Base-by-base conservation (phyloP, 2,888 invertebrate genomes). In the Leptopterna dolabrata region DNA sequence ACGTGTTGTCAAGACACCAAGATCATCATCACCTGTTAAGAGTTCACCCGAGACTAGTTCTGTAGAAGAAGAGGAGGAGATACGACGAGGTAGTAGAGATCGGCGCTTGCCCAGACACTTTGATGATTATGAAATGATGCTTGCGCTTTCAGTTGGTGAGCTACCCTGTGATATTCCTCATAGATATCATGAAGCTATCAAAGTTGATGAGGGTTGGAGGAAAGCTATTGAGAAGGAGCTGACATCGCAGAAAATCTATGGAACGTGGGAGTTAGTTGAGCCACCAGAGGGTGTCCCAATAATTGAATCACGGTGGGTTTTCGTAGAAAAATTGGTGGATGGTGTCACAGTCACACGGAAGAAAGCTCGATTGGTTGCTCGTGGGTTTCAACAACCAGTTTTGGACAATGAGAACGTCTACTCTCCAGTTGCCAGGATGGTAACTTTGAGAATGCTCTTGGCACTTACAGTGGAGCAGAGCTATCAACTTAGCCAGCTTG, bases 221-320 rank as follows among this genome's bases (percentile, higher is more conserved):
- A 27, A 30, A 29, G 86, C 86, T 55, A 19, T 55, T 19, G 55
- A 19, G 55, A 55, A 30, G 14, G 86, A 88, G 73, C 51, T 86
- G 13, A 6, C 36, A 0, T 55, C 87, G 29, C 36, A 87, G n/a
- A 51, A 73, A n/a, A 30, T 7, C 9, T 30, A 88, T 36, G 24
- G 78, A 4, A 87, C 87, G 16, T 88, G 87, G 88, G 87, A 87
- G 78, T 6, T 55, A 27, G 87, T 88, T 47, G 63, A 73, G 16
- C 43, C 14, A n/a, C 73, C 73, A 41, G 27, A 30, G 36, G 36
- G 36, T 55, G 30, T 30, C 9, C 45, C 73, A n/a, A 30, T 83
- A 30, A 76, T 88, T 41, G 87, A 87, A 9, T 73, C 88, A n/a
- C 41, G 83, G 30, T 88, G 83, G 87, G 88, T 87, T 14, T 88